Evolutionary conservation across 2,888 invertebrate species (phyloP).

Genomic region (Idaea straminata): DNA sequence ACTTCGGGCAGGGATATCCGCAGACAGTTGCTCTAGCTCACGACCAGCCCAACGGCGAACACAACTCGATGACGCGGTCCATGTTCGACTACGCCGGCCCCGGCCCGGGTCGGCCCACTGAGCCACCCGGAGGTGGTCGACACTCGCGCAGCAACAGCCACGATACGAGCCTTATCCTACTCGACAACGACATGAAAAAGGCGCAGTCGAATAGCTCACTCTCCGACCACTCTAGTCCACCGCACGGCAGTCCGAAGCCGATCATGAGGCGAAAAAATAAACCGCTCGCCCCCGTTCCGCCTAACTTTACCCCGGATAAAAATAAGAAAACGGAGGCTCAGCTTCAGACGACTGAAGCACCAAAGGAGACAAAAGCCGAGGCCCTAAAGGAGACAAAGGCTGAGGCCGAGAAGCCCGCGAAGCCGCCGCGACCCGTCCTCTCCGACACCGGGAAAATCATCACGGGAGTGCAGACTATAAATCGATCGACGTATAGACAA

Average conservation of each 20-base stretch:
- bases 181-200: slow-evolving; percentile 76
- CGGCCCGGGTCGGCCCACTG: slow-evolving; percentile 27
- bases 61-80: slow-evolving; percentile 65
- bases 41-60: slow-evolving; percentile 70
- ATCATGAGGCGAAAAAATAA: slow-evolving; percentile 87
- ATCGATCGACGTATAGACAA: slow-evolving; percentile 79
- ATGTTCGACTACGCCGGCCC: slow-evolving; percentile 62
- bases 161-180: slow-evolving; percentile 77
- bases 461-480: slow-evolving; percentile 81
- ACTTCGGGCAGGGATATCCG: slow-evolving; percentile 62
- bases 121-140: slow-evolving; percentile 48
- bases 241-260: slow-evolving; percentile 87
- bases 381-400: slow-evolving; percentile 44
- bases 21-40: slow-evolving; percentile 65
- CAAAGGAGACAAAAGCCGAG: slow-evolving; percentile 33
- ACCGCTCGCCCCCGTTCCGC: slow-evolving; percentile 85
- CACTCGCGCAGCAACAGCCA: slow-evolving; percentile 81
- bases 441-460: slow-evolving; percentile 73
- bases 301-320: slow-evolving; percentile 79
- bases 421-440: slow-evolving; percentile 81
- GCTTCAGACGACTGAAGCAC: slow-evolving; percentile 35
- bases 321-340: slow-evolving; percentile 52
- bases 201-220: slow-evolving; percentile 85
- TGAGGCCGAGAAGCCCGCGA: slow-evolving; percentile 78
- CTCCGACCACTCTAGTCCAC: slow-evolving; percentile 84